These are phyloP conservation scores for Bubo blakistoni DNA, from an alignment of 2,113 vertebrate genomes.

Conservation along the genomic window DNA sequence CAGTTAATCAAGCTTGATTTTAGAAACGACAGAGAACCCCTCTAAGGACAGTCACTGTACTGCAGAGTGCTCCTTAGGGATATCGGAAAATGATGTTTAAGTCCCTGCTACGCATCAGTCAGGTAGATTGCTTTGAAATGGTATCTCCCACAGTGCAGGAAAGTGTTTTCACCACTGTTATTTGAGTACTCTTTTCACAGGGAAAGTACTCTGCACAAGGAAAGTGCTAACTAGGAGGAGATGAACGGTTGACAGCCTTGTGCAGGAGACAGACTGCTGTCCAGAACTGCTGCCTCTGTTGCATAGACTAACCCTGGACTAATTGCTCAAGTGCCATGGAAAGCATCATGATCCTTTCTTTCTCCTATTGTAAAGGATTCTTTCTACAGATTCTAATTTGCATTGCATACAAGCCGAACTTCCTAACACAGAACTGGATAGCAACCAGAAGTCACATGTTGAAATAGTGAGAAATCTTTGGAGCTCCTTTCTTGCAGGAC, in stretches of 20 bases:
- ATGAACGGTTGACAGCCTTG: background rate
- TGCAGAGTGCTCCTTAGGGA: background rate
- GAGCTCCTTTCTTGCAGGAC: background rate
- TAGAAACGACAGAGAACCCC: background rate
- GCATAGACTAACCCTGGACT: background rate
- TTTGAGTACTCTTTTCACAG: background rate
- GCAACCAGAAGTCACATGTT: background rate
- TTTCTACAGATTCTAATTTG: background rate
- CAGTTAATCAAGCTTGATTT: slow-evolving; percentile 22
- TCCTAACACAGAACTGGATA: background rate
- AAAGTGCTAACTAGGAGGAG: background rate
- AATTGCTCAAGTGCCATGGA: background rate
- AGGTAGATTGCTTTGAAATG: background rate
- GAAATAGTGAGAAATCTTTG: background rate
- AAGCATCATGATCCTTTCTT: background rate
- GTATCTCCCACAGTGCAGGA: background rate
- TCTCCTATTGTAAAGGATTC: background rate
- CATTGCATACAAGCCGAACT: background rate
- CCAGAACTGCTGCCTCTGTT: background rate
- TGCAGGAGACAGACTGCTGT: background rate
- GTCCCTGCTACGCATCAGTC: background rate
- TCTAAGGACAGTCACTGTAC: background rate
- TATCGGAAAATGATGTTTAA: background rate
- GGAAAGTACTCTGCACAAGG: background rate
- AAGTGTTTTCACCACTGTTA: background rate